Conservation (phyloP, 2,113 vertebrate genomes). For the Enhydra lutris region DNA sequence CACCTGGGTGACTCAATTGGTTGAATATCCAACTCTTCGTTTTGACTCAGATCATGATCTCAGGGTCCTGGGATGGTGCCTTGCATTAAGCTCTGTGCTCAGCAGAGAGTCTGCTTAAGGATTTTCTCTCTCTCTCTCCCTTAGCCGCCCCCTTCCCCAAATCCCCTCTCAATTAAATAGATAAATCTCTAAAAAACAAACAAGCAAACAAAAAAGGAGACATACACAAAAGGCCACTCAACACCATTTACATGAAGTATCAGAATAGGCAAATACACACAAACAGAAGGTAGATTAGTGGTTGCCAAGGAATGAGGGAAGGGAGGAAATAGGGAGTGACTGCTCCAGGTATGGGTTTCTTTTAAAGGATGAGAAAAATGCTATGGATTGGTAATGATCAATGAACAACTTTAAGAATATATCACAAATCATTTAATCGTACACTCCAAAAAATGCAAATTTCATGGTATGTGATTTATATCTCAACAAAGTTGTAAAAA, state of each 20-base stretch:
- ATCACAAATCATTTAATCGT: background rate
- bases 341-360: background rate
- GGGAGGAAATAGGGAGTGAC: rapidly evolving
- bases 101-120: background rate
- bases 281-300: background rate
- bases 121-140: background rate
- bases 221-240: background rate
- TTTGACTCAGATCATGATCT: background rate
- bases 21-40: background rate
- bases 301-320: background rate
- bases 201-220: background rate
- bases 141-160: background rate
- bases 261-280: background rate
- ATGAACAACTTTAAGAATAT: background rate
- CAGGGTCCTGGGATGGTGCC: background rate
- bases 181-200: background rate
- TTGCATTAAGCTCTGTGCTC: background rate
- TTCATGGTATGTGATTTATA: background rate
- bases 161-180: background rate
- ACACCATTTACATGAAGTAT: background rate
- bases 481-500: background rate
- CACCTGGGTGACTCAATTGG: background rate
- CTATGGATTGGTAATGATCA: background rate
- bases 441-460: background rate
- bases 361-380: background rate